phyloP scores from a whole-genome alignment of 2,888 invertebrate species.

The Drosophila monieri region DNA sequence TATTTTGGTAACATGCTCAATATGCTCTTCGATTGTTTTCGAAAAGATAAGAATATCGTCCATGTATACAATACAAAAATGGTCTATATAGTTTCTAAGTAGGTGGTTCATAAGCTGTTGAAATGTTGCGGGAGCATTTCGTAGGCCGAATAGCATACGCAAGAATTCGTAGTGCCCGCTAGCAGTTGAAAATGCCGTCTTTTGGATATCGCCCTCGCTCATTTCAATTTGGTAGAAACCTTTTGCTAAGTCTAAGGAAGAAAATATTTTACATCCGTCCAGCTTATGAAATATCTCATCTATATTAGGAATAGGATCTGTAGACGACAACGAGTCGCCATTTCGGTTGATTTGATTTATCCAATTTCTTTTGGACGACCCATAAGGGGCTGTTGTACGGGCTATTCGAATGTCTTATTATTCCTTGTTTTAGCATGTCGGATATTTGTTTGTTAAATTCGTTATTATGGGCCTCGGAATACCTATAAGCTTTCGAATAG shows the following conservation, averaged over 20 bases:
- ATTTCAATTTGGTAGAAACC: slow-evolving; percentile 8
- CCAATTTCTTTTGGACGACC: slow-evolving; percentile 4
- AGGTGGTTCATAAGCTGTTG: neutral
- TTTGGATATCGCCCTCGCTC: too few species aligned
- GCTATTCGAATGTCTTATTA: slow-evolving; percentile 10
- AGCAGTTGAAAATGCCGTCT: neutral
- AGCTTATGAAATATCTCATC: slow-evolving; percentile 10
- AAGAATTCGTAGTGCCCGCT: neutral
- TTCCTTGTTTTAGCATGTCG: slow-evolving; percentile 4
- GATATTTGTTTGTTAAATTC: slow-evolving; percentile 11
- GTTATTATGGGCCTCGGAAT: neutral
- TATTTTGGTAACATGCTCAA: neutral
- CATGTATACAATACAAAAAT: slow-evolving; percentile 6
- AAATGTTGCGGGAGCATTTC: neutral
- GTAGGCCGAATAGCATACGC: neutral
- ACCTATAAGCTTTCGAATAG: slow-evolving; percentile 9
- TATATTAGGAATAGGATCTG: slow-evolving; percentile 8
- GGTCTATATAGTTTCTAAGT: neutral
- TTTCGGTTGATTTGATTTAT: neutral
- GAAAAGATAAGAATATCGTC: slow-evolving; percentile 14
- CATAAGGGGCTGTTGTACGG: slow-evolving; percentile 11
- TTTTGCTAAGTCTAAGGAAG: slow-evolving; percentile 12
- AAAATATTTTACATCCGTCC: slow-evolving; percentile 6
- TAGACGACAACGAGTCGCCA: too few species aligned
- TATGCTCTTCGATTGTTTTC: slow-evolving; percentile 9